Percentiles rank a stretch among this genome's conserved stretches.
Evolutionary conservation across 2,113 vertebrate genomes (phyloP).

Genomic region (Eulemur macaco): DNA sequence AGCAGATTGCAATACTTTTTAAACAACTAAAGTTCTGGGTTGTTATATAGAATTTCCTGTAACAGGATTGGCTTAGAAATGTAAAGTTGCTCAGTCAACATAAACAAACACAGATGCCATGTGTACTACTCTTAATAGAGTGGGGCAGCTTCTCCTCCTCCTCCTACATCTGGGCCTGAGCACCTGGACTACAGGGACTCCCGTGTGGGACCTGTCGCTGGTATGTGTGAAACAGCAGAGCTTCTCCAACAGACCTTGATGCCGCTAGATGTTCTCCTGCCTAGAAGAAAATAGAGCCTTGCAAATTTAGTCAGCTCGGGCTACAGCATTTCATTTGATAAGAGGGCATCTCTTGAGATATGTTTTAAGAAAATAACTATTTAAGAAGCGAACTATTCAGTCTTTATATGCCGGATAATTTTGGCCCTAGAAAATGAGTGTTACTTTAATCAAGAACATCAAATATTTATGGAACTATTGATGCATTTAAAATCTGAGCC

Average conservation of each 20-base stretch:
- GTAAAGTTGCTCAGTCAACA: not conserved
- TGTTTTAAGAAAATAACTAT: not conserved
- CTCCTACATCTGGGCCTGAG: not conserved
- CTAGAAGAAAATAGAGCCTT: not conserved
- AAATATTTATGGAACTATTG: slow-evolving; percentile 59
- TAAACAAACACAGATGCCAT: not conserved
- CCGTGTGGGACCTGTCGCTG: not conserved
- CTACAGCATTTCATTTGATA: not conserved
- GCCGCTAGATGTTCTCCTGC: not conserved
- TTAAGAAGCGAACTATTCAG: slow-evolving; percentile 3
- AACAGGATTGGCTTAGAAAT: not conserved
- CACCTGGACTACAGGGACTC: not conserved
- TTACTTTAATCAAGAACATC: slow-evolving; percentile 61
- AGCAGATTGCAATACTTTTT: not conserved
- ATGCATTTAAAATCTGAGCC: slow-evolving; percentile 59
- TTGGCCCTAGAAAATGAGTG: not conserved
- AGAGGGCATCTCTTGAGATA: not conserved
- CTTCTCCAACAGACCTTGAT: not conserved
- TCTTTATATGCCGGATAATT: slow-evolving; percentile 37
- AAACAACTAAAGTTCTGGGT: not conserved
- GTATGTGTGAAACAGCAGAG: not conserved
- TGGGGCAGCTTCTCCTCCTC: too few species aligned
- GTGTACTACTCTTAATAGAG: not conserved
- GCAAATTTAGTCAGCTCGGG: not conserved
- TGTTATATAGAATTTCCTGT: not conserved